Percentiles rank a stretch among this genome's conserved stretches.
These are phyloP conservation scores for Palloptera scutellata DNA, from an alignment of 2,888 invertebrate genomes.

Conservation along the genomic window DNA sequence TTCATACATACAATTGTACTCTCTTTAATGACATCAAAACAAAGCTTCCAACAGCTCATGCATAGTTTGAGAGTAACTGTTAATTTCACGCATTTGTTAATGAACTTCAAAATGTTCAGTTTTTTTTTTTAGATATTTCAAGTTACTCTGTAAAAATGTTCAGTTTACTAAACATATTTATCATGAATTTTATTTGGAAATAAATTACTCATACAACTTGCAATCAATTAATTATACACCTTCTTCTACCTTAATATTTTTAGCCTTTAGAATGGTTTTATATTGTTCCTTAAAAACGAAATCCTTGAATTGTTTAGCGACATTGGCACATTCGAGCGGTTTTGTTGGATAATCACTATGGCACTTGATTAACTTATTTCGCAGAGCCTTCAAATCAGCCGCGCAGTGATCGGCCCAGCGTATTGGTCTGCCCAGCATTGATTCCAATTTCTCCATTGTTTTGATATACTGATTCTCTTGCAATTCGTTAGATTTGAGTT, in stretches of 20 bases:
- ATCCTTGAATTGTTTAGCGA: conserved; percentile 35
- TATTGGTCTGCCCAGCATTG: conserved; percentile 30
- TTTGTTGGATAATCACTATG: conserved; percentile 34
- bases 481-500: conserved; percentile 28
- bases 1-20: too few species aligned
- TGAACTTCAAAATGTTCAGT: too few species aligned
- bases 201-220: too few species aligned
- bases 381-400: conserved; percentile 17
- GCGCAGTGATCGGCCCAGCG: conserved; percentile 24
- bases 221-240: too few species aligned
- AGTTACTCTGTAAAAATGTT: too few species aligned
- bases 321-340: conserved; percentile 29
- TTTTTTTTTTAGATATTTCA: too few species aligned
- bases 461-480: conserved; percentile 31
- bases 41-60: too few species aligned
- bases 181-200: too few species aligned
- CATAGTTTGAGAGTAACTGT: too few species aligned
- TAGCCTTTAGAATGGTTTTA: conserved; percentile 27
- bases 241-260: background rate
- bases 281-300: conserved; percentile 36
- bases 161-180: too few species aligned
- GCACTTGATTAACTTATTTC: conserved; percentile 34
- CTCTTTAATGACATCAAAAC: too few species aligned
- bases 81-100: too few species aligned
- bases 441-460: conserved; percentile 31